phyloP scores from a whole-genome alignment of 2,888 invertebrate genomes.

The Dicyrtomina minuta region DNA sequence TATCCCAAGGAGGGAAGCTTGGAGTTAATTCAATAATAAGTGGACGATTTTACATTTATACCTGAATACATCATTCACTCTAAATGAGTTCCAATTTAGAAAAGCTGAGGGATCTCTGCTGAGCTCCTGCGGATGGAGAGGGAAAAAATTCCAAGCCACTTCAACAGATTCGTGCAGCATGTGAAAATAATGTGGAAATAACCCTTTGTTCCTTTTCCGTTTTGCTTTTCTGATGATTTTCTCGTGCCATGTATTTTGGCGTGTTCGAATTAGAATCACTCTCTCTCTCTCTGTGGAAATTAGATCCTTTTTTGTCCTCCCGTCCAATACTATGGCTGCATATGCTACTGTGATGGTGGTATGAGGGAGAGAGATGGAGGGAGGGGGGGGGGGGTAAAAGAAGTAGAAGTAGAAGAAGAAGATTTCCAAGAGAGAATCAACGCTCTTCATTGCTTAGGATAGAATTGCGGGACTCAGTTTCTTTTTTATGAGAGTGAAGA shows the following conservation, averaged over 20 bases:
- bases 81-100: too few species aligned
- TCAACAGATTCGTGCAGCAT: neutral
- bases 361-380: neutral
- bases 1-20: too few species aligned
- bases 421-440: too few species aligned
- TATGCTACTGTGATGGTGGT: neutral
- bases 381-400: too few species aligned
- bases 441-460: too few species aligned
- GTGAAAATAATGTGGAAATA: constrained; percentile 13
- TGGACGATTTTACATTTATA: too few species aligned
- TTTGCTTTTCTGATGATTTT: neutral
- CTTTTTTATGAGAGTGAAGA: neutral
- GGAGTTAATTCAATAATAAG: too few species aligned
- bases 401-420: too few species aligned
- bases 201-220: neutral
- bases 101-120: too few species aligned
- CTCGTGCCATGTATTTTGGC: neutral
- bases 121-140: too few species aligned
- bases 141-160: neutral
- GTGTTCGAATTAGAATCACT: neutral
- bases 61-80: too few species aligned
- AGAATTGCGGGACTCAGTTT: too few species aligned
- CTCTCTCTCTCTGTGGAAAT: neutral
- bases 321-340: constrained; percentile 20
- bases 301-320: constrained; percentile 15